Base-by-base conservation (phyloP, 2,888 invertebrate genomes). In the Creontiades dilutus region DNA sequence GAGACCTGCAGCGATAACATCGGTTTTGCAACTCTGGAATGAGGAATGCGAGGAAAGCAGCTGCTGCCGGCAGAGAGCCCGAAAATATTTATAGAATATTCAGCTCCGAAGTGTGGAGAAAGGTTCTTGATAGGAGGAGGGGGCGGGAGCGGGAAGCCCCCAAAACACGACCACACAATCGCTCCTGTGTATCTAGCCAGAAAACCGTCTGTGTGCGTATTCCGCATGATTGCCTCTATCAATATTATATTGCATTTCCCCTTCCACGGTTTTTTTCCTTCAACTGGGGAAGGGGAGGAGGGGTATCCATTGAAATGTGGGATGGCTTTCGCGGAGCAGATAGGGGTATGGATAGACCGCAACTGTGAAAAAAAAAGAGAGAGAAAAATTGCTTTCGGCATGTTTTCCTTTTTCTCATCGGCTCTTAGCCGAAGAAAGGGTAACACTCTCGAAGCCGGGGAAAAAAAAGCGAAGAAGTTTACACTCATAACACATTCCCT, bases 151-250 rank as follows among this genome's bases (percentile, higher is more conserved):
- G 19, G 19, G n/a, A 61, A 61, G n/a, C 76, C 75, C 76, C 75
- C 7, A 1, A 12, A 76, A 76, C 27, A 76, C 76, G 46, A 76
- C 76, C 76, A 76, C 76, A 76, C 76, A 76, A 76, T 76, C 76
- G 76, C 14, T 28, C 14, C 28, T 28, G 28, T 57, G 57, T 55
- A 55, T 19, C 19, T 55, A 47, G 28, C 48, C n/a, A 84, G 52
- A 9, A 37, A 14, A 14, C 4, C 27, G 84, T 19, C 0, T 4
- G 84, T 81, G 48, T 89, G 82, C 28, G 48, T 90, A 80, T 86
- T 89, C 90, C 84, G 88, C 88, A 68, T 88, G 87, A 90, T 90
- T 90, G 87, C 90, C 90, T 90, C 87, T 87, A 90, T 90, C 90
- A 90, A 90, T 90, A 90, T 87, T 88, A 90, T 84, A 90, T 85